Base-by-base conservation (phyloP, 2,888 invertebrate species). In the Leptinotarsa haldemani region DNA sequence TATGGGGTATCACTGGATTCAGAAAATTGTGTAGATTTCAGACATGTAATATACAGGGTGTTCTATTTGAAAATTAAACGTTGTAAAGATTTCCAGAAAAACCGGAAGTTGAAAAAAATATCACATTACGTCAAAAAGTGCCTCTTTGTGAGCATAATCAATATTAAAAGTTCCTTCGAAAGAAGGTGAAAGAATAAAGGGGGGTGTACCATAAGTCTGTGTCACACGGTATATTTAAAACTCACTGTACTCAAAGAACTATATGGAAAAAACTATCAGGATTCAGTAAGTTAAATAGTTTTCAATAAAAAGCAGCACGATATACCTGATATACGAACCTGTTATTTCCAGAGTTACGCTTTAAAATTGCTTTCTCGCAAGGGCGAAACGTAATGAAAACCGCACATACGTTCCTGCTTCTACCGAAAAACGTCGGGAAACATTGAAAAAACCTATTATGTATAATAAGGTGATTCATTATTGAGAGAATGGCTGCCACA, bases 391-490 rank as follows among this genome's bases (percentile, higher is more conserved):
- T 16, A 66, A 56, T 22, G 56, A 58, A 56, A 20, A 46, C 46
- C 53, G 30, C 46, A 30, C 48, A 46, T 56, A 56, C 20, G 46
- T 68, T 22, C 4, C 20, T 16, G 5, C 68, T 56, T 13, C 1
- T 56, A 56, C 56, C 9, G 15, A 20, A 47, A 68, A 56, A 68
- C 18, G 46, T 20, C 68, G 70, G 52, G 71, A 40, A 22, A 71
- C 69, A 74, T 74, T 74, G 71, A 71, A 74, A 71, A 71, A 70
- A 66, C 65, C 65, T 69, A 69, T 66, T 66, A 71, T 22, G 71
- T 58, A 74, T 74, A 74, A 74, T 74, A 71, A 71, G 69, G 69
- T 65, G 69, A 74, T 74, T 74, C 69, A 71, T 74, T 71, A 69
- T 65, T 71, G 58, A 40, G 64, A 53, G 61, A 69, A 71, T 53